phyloP scores from a whole-genome alignment of 2,888 invertebrate genomes.

The Drosophila maculinotata region DNA sequence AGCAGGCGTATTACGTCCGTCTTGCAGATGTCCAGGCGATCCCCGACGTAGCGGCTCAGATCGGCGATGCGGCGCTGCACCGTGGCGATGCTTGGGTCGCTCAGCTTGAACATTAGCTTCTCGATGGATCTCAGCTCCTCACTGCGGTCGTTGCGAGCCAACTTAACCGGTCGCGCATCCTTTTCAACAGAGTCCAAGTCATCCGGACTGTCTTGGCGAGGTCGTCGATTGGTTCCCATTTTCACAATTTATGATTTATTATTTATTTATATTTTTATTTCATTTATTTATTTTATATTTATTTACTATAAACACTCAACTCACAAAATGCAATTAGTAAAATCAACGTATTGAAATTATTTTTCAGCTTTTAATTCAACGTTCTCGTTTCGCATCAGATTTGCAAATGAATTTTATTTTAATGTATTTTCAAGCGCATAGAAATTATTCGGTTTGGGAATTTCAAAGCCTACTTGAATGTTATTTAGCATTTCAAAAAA shows the following conservation, averaged over 20 bases:
- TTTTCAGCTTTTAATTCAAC: too few relatives aligned
- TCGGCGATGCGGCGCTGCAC: conserved; percentile 98
- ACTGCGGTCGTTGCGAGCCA: conserved; percentile 3
- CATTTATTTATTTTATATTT: too few relatives aligned
- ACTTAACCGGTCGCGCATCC: conserved; percentile 15
- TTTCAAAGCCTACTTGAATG: conserved; percentile 3
- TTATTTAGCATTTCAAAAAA: not conserved
- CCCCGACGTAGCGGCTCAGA: conserved; percentile 95
- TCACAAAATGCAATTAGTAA: not conserved
- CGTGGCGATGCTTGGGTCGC: conserved; percentile 97
- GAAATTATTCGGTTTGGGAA: not conserved
- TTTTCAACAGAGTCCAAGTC: not conserved
- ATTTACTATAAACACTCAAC: not conserved
- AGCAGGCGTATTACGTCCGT: conserved; percentile 95
- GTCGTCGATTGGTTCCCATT: conserved; percentile 36
- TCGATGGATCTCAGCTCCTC: conserved; percentile 17
- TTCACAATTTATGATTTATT: conserved; percentile 1
- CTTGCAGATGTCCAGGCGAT: conserved; percentile 95
- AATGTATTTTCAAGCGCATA: not conserved
- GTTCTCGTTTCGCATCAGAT: not conserved
- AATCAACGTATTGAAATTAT: not conserved
- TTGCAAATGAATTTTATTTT: conserved; percentile 1
- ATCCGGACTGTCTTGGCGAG: not conserved
- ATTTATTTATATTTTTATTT: too few relatives aligned
- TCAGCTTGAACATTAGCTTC: conserved; percentile 85